Conservation (phyloP, 2,113 vertebrate species). For the Hystrix cristata region DNA sequence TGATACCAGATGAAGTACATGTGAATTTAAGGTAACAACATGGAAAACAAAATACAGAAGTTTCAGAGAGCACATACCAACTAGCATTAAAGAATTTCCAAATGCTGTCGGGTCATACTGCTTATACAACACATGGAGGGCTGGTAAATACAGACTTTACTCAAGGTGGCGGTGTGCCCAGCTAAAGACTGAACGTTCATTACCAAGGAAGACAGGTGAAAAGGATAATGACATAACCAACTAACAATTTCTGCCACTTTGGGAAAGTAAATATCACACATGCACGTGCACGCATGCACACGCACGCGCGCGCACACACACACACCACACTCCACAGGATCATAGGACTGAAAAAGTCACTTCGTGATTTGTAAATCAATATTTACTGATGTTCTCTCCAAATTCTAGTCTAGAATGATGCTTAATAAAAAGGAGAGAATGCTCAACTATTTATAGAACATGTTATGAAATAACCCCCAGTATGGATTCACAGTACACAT, state of each 20-base stretch:
- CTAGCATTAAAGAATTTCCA: neutral
- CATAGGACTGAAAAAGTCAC: neutral
- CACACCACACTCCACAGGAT: neutral
- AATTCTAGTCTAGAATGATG: neutral
- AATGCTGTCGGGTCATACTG: neutral
- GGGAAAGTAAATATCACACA: neutral
- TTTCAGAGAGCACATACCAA: neutral
- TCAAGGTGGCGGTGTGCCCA: neutral
- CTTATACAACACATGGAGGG: neutral
- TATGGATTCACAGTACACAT: neutral
- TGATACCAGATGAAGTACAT: neutral
- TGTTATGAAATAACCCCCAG: neutral
- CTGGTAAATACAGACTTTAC: neutral
- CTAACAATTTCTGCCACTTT: neutral
- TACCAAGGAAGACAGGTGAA: neutral
- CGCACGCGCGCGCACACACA: rapidly evolving
- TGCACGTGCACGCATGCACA: neutral
- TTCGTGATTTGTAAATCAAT: conserved; percentile 1
- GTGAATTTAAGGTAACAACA: neutral
- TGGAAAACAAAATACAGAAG: neutral
- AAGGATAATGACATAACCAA: neutral
- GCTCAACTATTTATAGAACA: neutral
- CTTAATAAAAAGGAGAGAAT: neutral
- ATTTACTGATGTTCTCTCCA: neutral
- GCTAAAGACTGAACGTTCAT: neutral